Evolutionary conservation across 64 coral and sea anemone species (phyloP).

Genomic region (Montipora efflorescens): DNA sequence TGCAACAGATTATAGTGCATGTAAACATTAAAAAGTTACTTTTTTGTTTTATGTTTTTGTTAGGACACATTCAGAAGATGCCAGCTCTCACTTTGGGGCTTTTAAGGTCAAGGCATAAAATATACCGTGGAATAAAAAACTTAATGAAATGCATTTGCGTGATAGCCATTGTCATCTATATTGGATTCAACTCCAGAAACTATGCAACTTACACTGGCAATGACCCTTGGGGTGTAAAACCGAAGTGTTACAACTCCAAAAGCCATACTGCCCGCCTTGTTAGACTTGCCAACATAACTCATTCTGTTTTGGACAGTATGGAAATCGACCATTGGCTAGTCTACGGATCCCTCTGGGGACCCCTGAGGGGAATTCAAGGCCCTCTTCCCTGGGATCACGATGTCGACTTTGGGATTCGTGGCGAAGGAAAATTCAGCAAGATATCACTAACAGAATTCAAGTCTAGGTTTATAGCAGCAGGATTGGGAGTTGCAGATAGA

Average conservation of each 20-base stretch:
- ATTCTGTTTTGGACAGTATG: conserved; percentile 5
- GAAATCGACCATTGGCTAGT: conserved; percentile 31
- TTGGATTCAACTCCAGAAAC: background rate
- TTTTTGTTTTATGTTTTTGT: too few species aligned
- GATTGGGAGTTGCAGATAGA: conserved; percentile 33
- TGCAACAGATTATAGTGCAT: too few species aligned
- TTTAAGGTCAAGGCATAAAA: too few species aligned
- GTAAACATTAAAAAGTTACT: too few species aligned
- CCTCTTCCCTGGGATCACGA: conserved; percentile 62
- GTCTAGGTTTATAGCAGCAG: background rate
- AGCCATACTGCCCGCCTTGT: background rate
- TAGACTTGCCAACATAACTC: background rate
- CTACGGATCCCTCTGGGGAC: conserved; percentile 58
- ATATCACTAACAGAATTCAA: conserved; percentile 15
- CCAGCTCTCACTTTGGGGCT: too few species aligned
- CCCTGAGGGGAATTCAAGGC: conserved; percentile 16
- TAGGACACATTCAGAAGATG: too few species aligned
- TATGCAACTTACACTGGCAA: background rate
- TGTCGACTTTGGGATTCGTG: conserved; percentile 50
- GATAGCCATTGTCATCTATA: background rate
- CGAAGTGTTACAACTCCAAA: background rate
- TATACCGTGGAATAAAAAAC: too few species aligned
- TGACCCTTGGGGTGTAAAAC: background rate
- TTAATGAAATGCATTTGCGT: too few species aligned
- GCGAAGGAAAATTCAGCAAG: conserved; percentile 26